A percentile compares a stretch with the other conserved stretches of the same genome.
phyloP scores from a whole-genome alignment of 2,888 invertebrate genomes.

The Papilio demoleus region DNA sequence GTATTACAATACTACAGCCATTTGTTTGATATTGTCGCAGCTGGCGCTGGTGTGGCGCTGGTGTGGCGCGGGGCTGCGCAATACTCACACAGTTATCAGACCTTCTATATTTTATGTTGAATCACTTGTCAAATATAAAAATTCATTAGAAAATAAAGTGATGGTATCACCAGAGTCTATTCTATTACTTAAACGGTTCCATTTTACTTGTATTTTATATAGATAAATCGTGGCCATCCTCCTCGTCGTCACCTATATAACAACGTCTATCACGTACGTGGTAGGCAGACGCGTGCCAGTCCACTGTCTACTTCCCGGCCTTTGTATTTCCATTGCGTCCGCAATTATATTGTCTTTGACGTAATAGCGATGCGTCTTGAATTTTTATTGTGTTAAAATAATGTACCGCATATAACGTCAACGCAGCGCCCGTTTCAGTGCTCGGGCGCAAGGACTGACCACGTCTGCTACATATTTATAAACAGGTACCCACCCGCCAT shows the following conservation, averaged over 20 bases:
- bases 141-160: no score
- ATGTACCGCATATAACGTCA: neutral
- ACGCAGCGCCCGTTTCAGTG: neutral
- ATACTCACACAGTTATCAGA: no score
- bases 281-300: neutral
- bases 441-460: neutral
- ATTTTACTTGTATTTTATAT: no score
- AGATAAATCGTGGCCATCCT: no score
- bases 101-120: no score
- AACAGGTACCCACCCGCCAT: neutral
- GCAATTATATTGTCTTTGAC: neutral
- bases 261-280: neutral
- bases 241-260: no score
- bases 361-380: neutral
- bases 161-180: no score
- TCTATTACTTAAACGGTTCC: no score
- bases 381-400: neutral
- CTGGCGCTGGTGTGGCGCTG: no score
- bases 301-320: neutral
- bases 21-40: conserved; percentile 6
- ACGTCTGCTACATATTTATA: neutral
- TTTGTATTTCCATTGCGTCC: neutral
- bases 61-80: neutral
- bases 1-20: neutral
- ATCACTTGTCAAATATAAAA: no score